Percentiles rank a stretch among this genome's conserved stretches.
These are phyloP conservation scores for Parasteatoda tepidariorum DNA, from an alignment of 1,140 invertebrate species.

Conservation along the genomic window DNA sequence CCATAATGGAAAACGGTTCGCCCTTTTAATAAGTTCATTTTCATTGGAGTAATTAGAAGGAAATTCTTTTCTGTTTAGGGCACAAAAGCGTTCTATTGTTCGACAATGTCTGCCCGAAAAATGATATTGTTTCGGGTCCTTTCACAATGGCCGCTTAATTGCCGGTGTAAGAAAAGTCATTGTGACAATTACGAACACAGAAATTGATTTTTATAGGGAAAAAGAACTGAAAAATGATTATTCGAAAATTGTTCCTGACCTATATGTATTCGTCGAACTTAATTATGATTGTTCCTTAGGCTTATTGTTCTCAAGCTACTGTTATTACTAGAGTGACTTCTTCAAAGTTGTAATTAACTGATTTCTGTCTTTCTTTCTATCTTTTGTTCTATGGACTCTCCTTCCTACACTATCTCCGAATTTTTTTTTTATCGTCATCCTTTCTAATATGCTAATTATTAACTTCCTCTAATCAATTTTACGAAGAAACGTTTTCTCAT, in stretches of 20 bases:
- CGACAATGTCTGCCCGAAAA: constrained; percentile 34
- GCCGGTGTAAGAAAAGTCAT: constrained; percentile 55
- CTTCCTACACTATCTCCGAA: no score
- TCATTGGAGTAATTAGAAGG: constrained; percentile 48
- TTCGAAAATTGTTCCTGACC: constrained; percentile 55
- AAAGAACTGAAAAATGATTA: constrained; percentile 55
- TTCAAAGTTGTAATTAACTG: constrained; percentile 56
- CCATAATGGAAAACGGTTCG: constrained; percentile 46
- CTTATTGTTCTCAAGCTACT: constrained; percentile 45
- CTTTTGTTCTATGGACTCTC: not conserved
- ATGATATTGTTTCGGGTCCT: constrained; percentile 48
- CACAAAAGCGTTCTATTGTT: constrained; percentile 40
- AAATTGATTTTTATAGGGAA: constrained; percentile 49
- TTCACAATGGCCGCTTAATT: constrained; percentile 45
- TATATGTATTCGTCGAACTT: constrained; percentile 55
- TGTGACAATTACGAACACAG: constrained; percentile 43
- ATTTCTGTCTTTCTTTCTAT: constrained; percentile 29
- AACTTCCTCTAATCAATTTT: constrained; percentile 31
- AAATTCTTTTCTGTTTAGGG: constrained; percentile 37
- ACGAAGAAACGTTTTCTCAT: not conserved
- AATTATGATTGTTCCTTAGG: constrained; percentile 45
- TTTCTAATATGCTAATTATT: constrained; percentile 47
- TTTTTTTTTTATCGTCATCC: not conserved
- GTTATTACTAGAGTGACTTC: constrained; percentile 24
- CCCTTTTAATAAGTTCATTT: constrained; percentile 55